These are phyloP conservation scores for Oceanodroma leucorhoa DNA, from an alignment of 2,797 vertebrate genomes.

Conservation along the genomic window DNA sequence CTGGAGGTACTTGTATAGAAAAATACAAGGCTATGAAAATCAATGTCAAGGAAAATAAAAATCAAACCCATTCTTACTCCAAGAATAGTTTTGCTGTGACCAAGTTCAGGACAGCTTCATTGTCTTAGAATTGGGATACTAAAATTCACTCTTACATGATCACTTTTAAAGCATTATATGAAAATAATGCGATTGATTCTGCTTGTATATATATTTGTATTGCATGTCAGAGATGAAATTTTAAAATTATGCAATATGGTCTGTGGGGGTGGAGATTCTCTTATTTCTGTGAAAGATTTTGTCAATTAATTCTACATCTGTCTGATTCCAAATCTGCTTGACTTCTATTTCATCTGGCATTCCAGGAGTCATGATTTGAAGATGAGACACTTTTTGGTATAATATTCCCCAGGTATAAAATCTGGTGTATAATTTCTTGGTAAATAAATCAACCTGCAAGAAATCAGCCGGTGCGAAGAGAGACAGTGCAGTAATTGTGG, in stretches of 20 bases:
- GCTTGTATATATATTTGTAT: not conserved
- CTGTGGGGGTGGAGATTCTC: not conserved
- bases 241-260: fast-evolving
- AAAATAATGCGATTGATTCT: not conserved
- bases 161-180: not conserved
- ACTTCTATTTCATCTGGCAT: not conserved
- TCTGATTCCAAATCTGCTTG: not conserved
- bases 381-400: not conserved
- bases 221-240: not conserved
- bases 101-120: not conserved
- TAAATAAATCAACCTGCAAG: not conserved
- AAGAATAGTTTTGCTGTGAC: not conserved
- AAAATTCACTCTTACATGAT: not conserved
- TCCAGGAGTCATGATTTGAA: not conserved
- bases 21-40: not conserved
- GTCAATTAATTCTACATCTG: not conserved
- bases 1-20: not conserved
- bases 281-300: not conserved
- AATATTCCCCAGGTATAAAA: not conserved
- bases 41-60: not conserved
- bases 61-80: not conserved
- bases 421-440: not conserved
- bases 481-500: not conserved
- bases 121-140: not conserved
- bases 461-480: not conserved